A percentile compares a stretch with the other conserved stretches of the same genome.
phyloP scores from a whole-genome alignment of 2,113 vertebrate genomes.

The Microtus richardsoni region DNA sequence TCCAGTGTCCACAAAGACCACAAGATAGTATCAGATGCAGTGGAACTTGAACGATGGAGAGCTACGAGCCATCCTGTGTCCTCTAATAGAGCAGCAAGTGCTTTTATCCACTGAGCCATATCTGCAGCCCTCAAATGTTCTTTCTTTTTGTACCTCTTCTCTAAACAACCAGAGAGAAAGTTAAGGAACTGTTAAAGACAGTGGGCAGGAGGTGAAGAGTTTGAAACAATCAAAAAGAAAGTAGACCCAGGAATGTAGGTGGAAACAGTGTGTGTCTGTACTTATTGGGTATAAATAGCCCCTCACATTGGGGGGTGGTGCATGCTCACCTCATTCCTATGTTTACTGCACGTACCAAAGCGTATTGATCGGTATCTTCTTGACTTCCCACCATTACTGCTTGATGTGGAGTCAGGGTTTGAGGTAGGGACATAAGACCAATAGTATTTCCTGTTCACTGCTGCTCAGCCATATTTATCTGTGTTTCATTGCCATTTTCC shows the following conservation, averaged over 20 bases:
- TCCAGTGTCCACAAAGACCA: background rate
- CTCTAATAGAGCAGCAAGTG: background rate
- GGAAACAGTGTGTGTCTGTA: background rate
- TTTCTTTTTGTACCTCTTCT: background rate
- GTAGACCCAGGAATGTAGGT: background rate
- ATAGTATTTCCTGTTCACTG: background rate
- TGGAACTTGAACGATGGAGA: too few species aligned
- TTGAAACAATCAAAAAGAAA: background rate
- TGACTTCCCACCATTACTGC: background rate
- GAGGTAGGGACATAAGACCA: background rate
- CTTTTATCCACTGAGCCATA: background rate
- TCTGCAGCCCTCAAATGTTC: background rate
- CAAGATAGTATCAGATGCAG: background rate
- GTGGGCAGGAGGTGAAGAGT: background rate
- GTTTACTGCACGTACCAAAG: background rate
- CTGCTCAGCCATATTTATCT: background rate
- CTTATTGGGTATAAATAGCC: background rate
- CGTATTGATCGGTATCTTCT: background rate
- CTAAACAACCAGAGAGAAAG: background rate
- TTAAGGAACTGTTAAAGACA: background rate
- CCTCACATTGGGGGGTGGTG: background rate
- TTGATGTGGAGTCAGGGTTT: too few species aligned
- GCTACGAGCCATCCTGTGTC: background rate
- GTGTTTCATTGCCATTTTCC: background rate
- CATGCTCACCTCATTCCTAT: background rate